Base-by-base conservation (phyloP, 2,797 vertebrate genomes). In the Forpus xanthops region DNA sequence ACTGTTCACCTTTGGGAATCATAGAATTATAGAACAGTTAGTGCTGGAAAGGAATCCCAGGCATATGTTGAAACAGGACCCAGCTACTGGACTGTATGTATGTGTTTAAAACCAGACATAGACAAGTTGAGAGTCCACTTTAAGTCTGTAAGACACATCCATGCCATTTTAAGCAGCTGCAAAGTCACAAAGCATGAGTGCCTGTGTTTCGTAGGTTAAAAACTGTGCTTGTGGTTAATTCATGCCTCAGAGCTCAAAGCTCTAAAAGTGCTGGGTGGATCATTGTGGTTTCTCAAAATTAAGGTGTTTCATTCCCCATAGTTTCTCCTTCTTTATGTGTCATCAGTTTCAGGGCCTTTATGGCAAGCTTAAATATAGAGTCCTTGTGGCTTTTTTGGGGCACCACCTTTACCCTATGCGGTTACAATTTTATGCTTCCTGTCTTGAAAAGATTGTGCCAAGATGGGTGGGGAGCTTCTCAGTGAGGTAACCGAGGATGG, bases 341-440 rank as follows among this genome's bases (percentile, higher is more conserved):
- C 96, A 97, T 97, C 92, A 52, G 87, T 93, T 97, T 96, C 93
- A 95, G 96, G 95, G 87, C 85, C 86, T 89, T 97, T 87, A 93
- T 82, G 66, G 39, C 55, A 95, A 77, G 45, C 92, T 95, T 95
- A 95, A 91, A 96, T 96, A 92, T 91, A 94, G 91, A 91, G 80
- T 87, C 76, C 31, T 91, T 95, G 94, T 94, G 95, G 93, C 74
- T 94, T 93, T 88, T 12, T 71, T 78, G 82, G 77, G 77, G 74
- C 81, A 96, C 96, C 85, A 92, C 82, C 86, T 96, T 91, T 93
- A 72, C 70, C 64, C 94, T 30, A 6, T 92, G 93, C 90, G 91
- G 88, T 94, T 90, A 91, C 60, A 73, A 52, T 90, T 92, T 88
- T 87, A 31, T 73, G 41, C 66, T 94, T 95, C 96, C 91, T 89